Evolutionary conservation across 2,888 invertebrate species (phyloP).

Genomic region (Disparrhopalites patrizii): DNA sequence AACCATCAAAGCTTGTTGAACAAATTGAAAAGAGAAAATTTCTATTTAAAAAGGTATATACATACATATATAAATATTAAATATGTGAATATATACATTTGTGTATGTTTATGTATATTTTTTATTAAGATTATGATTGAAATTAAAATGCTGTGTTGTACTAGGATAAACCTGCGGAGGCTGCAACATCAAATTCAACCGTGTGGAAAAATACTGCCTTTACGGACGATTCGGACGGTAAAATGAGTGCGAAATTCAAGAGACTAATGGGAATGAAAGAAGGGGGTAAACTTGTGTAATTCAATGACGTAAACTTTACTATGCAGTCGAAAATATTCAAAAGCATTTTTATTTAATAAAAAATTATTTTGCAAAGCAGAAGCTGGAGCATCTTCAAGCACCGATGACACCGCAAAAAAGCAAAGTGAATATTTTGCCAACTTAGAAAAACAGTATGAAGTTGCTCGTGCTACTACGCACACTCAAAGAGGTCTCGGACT

Average conservation of each 20-base stretch:
- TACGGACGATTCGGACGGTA: slow-evolving; percentile 85
- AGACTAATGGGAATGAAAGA: slow-evolving; percentile 92
- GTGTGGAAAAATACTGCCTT: slow-evolving; percentile 80
- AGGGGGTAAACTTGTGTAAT: slow-evolving; percentile 54
- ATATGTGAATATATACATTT: neutral
- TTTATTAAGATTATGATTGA: neutral
- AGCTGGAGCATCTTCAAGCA: slow-evolving; percentile 20
- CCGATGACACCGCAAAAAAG: slow-evolving; percentile 44
- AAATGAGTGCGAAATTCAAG: slow-evolving; percentile 90
- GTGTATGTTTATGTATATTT: neutral
- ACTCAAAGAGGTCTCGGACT: slow-evolving; percentile 72
- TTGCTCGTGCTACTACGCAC: slow-evolving; percentile 90
- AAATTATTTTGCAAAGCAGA: too few relatives aligned
- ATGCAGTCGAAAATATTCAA: neutral
- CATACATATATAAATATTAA: too few relatives aligned
- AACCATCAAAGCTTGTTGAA: slow-evolving; percentile 76
- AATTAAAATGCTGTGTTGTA: neutral
- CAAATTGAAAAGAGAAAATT: slow-evolving; percentile 88
- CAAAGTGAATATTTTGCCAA: slow-evolving; percentile 81
- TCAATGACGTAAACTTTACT: neutral
- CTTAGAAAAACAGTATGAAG: slow-evolving; percentile 95
- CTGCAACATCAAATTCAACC: slow-evolving; percentile 46
- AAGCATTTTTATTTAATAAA: too few relatives aligned
- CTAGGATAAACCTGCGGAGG: slow-evolving; percentile 51
- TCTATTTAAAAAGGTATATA: slow-evolving; percentile 73